These are phyloP conservation scores for Trissolcus brochymenae DNA, from an alignment of 2,888 invertebrate genomes.

Conservation along the genomic window DNA sequence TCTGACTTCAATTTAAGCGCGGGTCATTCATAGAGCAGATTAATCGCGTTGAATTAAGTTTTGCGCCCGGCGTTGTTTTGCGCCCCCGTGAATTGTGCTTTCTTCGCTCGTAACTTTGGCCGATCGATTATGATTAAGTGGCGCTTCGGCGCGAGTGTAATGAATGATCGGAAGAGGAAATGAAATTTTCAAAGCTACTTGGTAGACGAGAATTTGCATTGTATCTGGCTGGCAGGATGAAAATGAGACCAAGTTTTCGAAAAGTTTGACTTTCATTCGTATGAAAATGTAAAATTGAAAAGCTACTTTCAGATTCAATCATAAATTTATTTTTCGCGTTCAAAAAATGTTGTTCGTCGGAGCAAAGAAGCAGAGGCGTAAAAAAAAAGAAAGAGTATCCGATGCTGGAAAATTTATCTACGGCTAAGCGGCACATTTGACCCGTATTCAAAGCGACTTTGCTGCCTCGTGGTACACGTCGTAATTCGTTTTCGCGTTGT, in stretches of 20 bases:
- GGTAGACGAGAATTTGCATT: conserved; percentile 13
- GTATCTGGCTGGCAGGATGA: conserved; percentile 3
- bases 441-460: conserved; percentile 34
- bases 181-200: conserved; percentile 15
- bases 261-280: too few species aligned
- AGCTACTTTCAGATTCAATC: too few species aligned
- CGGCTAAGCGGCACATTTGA: conserved; percentile 18
- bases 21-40: conserved; percentile 15
- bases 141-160: conserved; percentile 13
- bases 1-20: conserved; percentile 3
- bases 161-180: conserved; percentile 17
- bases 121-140: conserved; percentile 43
- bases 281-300: too few species aligned
- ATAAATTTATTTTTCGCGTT: too few species aligned
- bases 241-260: conserved; percentile 3
- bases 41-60: conserved; percentile 47
- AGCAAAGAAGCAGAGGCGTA: too few species aligned
- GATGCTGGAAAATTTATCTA: conserved; percentile 17
- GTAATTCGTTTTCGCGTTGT: conserved; percentile 50
- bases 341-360: too few species aligned
- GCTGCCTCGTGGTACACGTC: conserved; percentile 33
- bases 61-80: conserved; percentile 35
- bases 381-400: too few species aligned
- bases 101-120: conserved; percentile 32
- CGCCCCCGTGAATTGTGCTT: conserved; percentile 31